phyloP scores from a whole-genome alignment of 2,797 vertebrate species.

The Gymnothorax javanicus region DNA sequence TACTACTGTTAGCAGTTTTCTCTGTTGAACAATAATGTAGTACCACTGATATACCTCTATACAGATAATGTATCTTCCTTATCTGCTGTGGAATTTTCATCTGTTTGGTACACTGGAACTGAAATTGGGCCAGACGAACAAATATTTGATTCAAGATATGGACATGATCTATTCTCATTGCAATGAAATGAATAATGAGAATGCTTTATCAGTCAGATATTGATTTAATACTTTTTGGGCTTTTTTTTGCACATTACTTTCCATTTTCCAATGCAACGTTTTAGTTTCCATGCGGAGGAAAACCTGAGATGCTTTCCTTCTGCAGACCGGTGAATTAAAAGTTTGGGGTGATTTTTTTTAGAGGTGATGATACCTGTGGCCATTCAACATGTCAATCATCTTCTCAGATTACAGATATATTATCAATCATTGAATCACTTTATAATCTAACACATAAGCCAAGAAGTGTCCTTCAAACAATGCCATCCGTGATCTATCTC shows the following conservation, averaged over 20 bases:
- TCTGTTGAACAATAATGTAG: neutral
- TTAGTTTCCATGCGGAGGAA: neutral
- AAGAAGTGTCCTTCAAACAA: constrained; percentile 27
- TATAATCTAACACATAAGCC: neutral
- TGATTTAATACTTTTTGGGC: neutral
- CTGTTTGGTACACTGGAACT: neutral
- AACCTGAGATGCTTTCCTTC: neutral
- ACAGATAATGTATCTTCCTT: neutral
- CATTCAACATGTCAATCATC: neutral
- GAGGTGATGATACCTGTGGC: neutral
- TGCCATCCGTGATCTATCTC: constrained; percentile 24
- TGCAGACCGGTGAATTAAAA: neutral
- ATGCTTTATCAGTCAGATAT: neutral
- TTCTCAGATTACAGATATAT: neutral
- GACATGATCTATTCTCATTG: neutral
- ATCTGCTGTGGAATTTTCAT: neutral
- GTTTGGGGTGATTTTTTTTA: neutral
- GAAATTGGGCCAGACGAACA: neutral
- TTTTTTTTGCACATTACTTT: neutral
- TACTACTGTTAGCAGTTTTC: neutral
- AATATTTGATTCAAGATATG: neutral
- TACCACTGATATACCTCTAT: neutral
- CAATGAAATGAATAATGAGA: neutral
- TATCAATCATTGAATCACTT: neutral
- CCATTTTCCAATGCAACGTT: neutral